Evolutionary conservation across 2,797 vertebrate genomes (phyloP).

Genomic region (Lindbergichthys nudifrons): DNA sequence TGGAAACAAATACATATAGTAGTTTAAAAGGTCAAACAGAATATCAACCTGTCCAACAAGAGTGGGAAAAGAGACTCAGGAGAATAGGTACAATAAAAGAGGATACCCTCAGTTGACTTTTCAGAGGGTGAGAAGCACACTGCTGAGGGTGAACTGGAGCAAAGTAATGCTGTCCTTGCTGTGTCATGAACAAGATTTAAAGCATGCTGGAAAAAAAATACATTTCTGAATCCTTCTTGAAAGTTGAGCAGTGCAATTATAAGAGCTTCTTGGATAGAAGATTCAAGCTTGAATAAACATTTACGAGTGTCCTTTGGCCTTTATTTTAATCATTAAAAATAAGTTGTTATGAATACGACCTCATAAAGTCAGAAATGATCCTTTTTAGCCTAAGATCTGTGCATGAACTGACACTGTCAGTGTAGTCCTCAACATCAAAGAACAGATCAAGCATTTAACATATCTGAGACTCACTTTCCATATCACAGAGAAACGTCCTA

Average conservation of each 20-base stretch:
- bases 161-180: constrained; percentile 38
- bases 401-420: constrained; percentile 31
- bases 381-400: constrained; percentile 48
- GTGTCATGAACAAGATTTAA: constrained; percentile 42
- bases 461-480: constrained; percentile 65
- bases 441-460: constrained; percentile 62
- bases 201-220: constrained; percentile 18
- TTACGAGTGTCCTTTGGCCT: constrained; percentile 31
- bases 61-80: constrained; percentile 39
- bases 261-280: constrained; percentile 16
- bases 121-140: constrained; percentile 60
- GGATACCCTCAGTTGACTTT: constrained; percentile 47
- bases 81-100: constrained; percentile 52
- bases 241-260: constrained; percentile 39
- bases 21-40: constrained; percentile 28
- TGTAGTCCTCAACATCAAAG: constrained; percentile 62
- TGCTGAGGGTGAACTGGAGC: constrained; percentile 49
- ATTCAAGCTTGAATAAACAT: constrained; percentile 31
- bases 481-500: constrained; percentile 62
- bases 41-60: constrained; percentile 47
- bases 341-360: constrained; percentile 28
- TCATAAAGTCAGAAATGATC: constrained; percentile 32
- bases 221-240: constrained; percentile 12
- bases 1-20: constrained; percentile 20
- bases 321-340: constrained; percentile 33